Evolutionary conservation across 2,113 vertebrate species (phyloP).

Genomic region (Stomatorhinus ivindoensis): DNA sequence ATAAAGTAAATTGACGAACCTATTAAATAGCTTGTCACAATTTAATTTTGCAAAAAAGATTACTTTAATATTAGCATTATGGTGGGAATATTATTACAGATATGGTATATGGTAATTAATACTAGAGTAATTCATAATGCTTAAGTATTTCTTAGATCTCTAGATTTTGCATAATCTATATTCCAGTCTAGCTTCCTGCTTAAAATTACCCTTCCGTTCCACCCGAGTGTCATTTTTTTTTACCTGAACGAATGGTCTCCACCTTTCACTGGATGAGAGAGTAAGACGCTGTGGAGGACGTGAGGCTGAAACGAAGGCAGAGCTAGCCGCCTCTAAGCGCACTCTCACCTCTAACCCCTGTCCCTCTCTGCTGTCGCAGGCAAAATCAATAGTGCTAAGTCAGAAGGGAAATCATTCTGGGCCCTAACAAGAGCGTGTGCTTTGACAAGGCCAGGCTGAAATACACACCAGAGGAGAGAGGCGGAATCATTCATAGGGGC

Average conservation of each 20-base stretch:
- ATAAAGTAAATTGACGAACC: not conserved
- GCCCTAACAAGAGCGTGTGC: constrained; percentile 69
- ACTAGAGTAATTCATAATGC: not conserved
- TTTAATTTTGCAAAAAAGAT: not conserved
- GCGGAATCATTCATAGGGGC: constrained; percentile 62
- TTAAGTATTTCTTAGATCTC: not conserved
- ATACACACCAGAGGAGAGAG: constrained; percentile 53
- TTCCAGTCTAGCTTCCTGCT: not conserved
- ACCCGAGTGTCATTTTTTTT: constrained; percentile 12
- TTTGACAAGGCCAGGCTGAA: constrained; percentile 69
- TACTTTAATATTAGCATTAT: not conserved
- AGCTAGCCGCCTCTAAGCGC: constrained; percentile 43
- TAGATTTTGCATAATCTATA: not conserved
- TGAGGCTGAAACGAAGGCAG: constrained; percentile 61
- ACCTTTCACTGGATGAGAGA: constrained; percentile 27
- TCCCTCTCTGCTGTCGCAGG: constrained; percentile 55
- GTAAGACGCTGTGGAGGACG: constrained; percentile 44
- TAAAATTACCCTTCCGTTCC: not conserved
- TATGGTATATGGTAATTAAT: not conserved
- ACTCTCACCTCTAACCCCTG: constrained; percentile 62
- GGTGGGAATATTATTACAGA: not conserved
- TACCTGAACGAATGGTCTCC: constrained; percentile 7
- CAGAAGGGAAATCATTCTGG: constrained; percentile 69
- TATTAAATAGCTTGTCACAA: not conserved
- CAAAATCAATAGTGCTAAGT: constrained; percentile 69